These are phyloP conservation scores for Prosopocoilus inquinatus DNA, from an alignment of 2,888 invertebrate genomes.

Conservation along the genomic window DNA sequence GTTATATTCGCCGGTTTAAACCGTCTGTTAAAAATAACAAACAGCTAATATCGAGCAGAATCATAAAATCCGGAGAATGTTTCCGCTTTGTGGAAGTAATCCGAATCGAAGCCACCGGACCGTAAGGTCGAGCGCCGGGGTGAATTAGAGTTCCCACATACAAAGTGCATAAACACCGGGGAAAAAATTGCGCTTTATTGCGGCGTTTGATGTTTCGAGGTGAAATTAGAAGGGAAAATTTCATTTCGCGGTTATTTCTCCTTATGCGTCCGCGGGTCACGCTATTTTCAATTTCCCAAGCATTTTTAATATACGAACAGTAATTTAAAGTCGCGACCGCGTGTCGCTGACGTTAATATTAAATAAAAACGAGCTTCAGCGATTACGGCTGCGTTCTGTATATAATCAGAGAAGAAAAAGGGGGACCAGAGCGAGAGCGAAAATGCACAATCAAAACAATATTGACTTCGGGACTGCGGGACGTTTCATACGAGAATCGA, in stretches of 20 bases:
- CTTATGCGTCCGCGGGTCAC: constrained; percentile 29
- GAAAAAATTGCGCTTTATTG: constrained; percentile 27
- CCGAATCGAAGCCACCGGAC: constrained; percentile 38
- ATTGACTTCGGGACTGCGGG: no score
- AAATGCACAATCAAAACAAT: no score
- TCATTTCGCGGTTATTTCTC: constrained; percentile 27
- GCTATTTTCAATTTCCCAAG: constrained; percentile 27
- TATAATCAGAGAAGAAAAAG: no score
- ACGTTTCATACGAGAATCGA: no score
- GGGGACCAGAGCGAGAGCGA: no score
- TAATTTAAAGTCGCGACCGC: neutral
- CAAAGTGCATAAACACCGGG: no score
- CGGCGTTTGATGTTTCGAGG: constrained; percentile 25
- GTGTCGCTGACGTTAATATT: constrained; percentile 1
- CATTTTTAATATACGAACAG: constrained; percentile 6
- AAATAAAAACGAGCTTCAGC: neutral
- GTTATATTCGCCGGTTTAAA: constrained; percentile 35
- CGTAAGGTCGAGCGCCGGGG: constrained; percentile 12
- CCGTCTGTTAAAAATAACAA: constrained; percentile 41
- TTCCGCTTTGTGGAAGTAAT: constrained; percentile 40
- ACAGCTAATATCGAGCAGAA: constrained; percentile 40
- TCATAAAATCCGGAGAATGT: constrained; percentile 41
- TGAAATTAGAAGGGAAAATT: constrained; percentile 30
- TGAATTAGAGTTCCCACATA: neutral
- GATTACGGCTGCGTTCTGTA: no score